Percentiles rank a stretch among this genome's conserved stretches.
These are phyloP conservation scores for Sandelia bainsii DNA, from an alignment of 2,797 vertebrate species.

Conservation along the genomic window DNA sequence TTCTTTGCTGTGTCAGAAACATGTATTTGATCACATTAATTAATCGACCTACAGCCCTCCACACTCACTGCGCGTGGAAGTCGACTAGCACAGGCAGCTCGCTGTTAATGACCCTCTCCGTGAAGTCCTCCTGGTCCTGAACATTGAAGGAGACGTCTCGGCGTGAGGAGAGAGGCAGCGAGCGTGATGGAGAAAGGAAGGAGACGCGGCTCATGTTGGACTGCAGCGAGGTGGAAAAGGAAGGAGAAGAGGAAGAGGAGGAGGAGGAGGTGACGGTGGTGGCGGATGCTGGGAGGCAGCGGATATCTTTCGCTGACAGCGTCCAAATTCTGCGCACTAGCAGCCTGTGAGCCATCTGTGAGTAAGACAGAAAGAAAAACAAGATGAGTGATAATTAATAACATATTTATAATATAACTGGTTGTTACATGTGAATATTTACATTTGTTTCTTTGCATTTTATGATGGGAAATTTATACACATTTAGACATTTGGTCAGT, in stretches of 20 bases:
- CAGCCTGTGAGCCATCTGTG: slow-evolving; percentile 90
- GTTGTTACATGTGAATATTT: no score
- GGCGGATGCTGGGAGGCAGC: slow-evolving; percentile 57
- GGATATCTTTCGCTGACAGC: slow-evolving; percentile 69
- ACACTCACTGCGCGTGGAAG: slow-evolving; percentile 94
- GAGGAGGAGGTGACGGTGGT: slow-evolving; percentile 17
- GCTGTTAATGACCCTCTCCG: slow-evolving; percentile 93
- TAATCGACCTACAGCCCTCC: no score
- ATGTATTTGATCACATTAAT: no score
- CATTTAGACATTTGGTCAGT: no score
- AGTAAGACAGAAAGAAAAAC: slow-evolving; percentile 4
- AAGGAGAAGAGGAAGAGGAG: neutral
- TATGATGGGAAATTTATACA: no score
- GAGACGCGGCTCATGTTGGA: slow-evolving; percentile 38
- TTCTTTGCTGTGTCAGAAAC: no score
- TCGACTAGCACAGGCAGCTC: slow-evolving; percentile 92
- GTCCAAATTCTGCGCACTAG: slow-evolving; percentile 84
- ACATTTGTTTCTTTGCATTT: no score
- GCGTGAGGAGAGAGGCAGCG: slow-evolving; percentile 56
- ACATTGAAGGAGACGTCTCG: slow-evolving; percentile 89
- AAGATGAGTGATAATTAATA: neutral
- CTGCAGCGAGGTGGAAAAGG: slow-evolving; percentile 58
- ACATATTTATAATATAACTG: no score
- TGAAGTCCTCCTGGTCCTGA: slow-evolving; percentile 94
- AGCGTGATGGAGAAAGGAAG: slow-evolving; percentile 61